Percentiles rank a stretch among this genome's conserved stretches.
Evolutionary conservation across 2,888 invertebrate species (phyloP).

Genomic region (Metacarcinus magister): DNA sequence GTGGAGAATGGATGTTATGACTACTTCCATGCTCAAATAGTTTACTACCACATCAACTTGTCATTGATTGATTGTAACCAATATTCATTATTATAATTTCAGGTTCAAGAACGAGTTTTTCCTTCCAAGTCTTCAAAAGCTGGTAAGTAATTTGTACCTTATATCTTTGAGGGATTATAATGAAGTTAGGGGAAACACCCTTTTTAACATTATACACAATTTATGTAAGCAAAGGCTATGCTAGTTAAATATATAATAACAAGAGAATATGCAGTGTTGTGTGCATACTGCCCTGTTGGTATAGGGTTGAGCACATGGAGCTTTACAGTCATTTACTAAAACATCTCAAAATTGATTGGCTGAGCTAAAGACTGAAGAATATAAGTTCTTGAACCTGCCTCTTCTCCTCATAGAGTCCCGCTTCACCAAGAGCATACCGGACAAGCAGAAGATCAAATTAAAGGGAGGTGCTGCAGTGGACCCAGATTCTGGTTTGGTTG

Average conservation of each 20-base stretch:
- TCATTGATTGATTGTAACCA: not conserved
- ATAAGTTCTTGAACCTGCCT: not conserved
- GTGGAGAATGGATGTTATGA: not conserved
- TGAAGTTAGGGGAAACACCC: not conserved
- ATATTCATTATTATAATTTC: constrained; percentile 41
- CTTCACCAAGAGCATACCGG: constrained; percentile 75
- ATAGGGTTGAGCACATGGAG: too few relatives aligned
- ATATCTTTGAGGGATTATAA: not conserved
- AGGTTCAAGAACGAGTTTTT: constrained; percentile 70
- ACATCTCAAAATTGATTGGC: too few relatives aligned
- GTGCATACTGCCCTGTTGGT: too few relatives aligned
- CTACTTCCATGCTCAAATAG: not conserved
- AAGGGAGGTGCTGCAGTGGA: constrained; percentile 96
- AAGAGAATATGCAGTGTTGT: too few relatives aligned
- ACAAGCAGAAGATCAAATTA: constrained; percentile 87
- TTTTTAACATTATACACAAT: not conserved
- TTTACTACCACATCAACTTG: not conserved
- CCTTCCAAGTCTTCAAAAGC: constrained; percentile 44
- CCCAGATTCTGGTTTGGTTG: constrained; percentile 92
- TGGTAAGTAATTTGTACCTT: not conserved
- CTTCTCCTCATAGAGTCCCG: constrained; percentile 68
- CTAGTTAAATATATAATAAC: too few relatives aligned
- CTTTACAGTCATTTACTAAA: too few relatives aligned
- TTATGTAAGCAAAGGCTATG: not conserved
- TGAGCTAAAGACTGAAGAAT: too few relatives aligned